Evolutionary conservation across 1,140 invertebrate genomes (phyloP).

Genomic region (Drosophila willistoni): DNA sequence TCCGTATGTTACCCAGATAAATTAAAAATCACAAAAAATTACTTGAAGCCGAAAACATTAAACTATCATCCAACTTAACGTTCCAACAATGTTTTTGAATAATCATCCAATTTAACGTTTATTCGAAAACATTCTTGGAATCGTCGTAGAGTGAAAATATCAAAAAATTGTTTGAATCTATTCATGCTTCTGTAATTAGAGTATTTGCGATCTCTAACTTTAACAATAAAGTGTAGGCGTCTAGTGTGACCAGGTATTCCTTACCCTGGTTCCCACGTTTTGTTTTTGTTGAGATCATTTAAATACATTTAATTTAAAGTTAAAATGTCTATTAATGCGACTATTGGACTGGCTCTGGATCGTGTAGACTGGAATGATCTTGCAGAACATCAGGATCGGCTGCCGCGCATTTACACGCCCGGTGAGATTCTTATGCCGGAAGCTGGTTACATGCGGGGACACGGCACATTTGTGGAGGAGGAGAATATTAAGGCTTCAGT

Average conservation of each 20-base stretch:
- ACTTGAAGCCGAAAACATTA: no score
- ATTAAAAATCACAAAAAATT: no score
- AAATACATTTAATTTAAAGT: background rate
- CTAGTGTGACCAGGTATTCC: background rate
- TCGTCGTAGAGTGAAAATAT: background rate
- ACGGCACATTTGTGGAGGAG: slow-evolving; percentile 96
- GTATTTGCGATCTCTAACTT: background rate
- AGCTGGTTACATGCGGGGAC: slow-evolving; percentile 96
- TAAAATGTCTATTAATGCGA: slow-evolving; percentile 65
- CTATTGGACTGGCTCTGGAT: slow-evolving; percentile 84
- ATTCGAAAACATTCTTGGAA: no score
- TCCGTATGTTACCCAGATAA: no score
- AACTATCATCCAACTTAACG: no score
- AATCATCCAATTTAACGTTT: no score
- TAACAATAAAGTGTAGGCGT: background rate
- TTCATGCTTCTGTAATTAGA: background rate
- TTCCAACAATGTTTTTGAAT: no score
- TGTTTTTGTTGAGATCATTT: slow-evolving; percentile 4
- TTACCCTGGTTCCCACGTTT: background rate
- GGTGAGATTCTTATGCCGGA: slow-evolving; percentile 93
- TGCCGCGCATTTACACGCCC: slow-evolving; percentile 91
- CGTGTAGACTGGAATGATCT: slow-evolving; percentile 85
- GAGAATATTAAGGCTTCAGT: slow-evolving; percentile 94
- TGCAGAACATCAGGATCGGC: slow-evolving; percentile 84
- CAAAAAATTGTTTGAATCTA: background rate